Base-by-base conservation (phyloP, 2,113 vertebrate genomes). In the Entomyzon cyanotis region DNA sequence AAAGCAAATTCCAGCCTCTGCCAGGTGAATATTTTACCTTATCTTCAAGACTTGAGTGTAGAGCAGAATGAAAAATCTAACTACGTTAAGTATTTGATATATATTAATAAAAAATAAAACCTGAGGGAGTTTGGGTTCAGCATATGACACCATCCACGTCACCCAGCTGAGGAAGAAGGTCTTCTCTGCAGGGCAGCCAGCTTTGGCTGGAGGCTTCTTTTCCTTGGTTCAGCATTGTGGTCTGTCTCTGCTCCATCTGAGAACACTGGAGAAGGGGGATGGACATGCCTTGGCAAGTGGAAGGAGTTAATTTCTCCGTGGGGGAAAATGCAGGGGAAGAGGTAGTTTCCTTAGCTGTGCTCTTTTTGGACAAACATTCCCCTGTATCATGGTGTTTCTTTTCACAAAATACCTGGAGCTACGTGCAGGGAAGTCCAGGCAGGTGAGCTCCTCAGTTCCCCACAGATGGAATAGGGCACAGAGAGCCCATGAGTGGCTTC, bases 351-450 rank as follows among this genome's bases (percentile, higher is more conserved):
- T 24, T 56, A 78, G 52, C n/a, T 46, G 10, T 65, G 50, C 5
- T 35, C 47, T 44, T 44, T 83, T 73, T 35, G 19, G 46, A 58
- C 16, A 52, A 6, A 17, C 42, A 85, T 52, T 35, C 25, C 42
- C 25, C 15, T 80, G 10, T 42, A 12, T 58, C 41, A 15, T 28
- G 23, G 23, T 55, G 21, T 41, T 79, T 56, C 21, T 65, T 77
- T 39, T 44, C 47, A 1, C 3, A 74, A 22, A 49, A 10, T 1
- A 62, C 31, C 18, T n/a, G 46, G 6, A 94, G 22, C 39, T 24
- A 15, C 0, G 0, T 21, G 17, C 37, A 75, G 42, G 39, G 47
- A 58, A 91, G 19, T 35, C 24, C 0, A 15, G n/a, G 37, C 59
- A 74, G n/a, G 35, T 59, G 60, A 81, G 44, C n/a, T 35, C 24